Evolutionary conservation across 2,113 vertebrate genomes (phyloP).

Genomic region (Corydoras sp.): DNA sequence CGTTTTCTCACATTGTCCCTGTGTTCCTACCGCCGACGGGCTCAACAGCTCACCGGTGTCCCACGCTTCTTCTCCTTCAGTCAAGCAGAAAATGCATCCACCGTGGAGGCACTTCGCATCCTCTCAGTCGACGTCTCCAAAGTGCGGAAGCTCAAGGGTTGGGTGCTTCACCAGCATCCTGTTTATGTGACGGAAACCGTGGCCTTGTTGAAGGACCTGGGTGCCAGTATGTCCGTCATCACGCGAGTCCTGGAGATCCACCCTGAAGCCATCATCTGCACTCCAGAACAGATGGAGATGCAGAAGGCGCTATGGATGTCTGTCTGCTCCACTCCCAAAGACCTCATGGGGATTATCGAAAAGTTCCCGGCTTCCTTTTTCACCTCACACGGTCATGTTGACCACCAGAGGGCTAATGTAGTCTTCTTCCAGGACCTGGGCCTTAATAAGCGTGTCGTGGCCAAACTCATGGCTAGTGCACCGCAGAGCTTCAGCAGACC

Average conservation of each 20-base stretch:
- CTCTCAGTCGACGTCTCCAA: conserved; percentile 80
- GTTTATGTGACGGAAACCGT: conserved; percentile 75
- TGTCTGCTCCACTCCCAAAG: conserved; percentile 71
- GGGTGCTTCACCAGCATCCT: conserved; percentile 75
- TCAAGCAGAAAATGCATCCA: conserved; percentile 70
- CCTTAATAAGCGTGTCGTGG: conserved; percentile 80
- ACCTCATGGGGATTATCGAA: conserved; percentile 80
- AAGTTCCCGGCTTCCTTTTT: conserved; percentile 92
- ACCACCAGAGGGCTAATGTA: conserved; percentile 77
- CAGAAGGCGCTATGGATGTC: conserved; percentile 79
- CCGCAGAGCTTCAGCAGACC: conserved; percentile 77
- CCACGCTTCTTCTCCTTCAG: conserved; percentile 16
- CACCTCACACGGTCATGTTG: conserved; percentile 60
- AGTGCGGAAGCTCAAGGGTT: conserved; percentile 77
- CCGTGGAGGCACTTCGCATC: conserved; percentile 66
- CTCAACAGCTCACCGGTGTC: conserved; percentile 11
- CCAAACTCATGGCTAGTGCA: conserved; percentile 80
- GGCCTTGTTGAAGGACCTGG: conserved; percentile 71
- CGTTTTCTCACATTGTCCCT: conserved; percentile 48
- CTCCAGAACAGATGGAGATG: conserved; percentile 65
- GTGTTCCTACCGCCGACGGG: conserved; percentile 44
- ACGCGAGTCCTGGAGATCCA: conserved; percentile 72
- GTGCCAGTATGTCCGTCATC: conserved; percentile 63
- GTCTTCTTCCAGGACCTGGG: conserved; percentile 77
- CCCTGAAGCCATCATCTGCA: conserved; percentile 80